A percentile compares a stretch with the other conserved stretches of the same genome.
Evolutionary conservation across 1,140 invertebrate species (phyloP).

Genomic region (Anoplophora glabripennis): DNA sequence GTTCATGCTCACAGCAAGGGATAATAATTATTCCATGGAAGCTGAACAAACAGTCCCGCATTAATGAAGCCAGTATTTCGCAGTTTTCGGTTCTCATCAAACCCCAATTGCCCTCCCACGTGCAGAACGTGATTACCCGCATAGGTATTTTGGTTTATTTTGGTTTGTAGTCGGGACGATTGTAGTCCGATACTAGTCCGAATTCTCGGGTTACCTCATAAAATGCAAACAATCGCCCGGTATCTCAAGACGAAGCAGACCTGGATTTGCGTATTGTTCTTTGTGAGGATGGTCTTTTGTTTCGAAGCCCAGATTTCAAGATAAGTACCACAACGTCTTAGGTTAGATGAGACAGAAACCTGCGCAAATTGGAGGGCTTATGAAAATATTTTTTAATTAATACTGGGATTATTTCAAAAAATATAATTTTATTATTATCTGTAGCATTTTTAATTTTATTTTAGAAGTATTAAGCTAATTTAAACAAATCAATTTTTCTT

Average conservation of each 20-base stretch:
- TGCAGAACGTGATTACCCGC: conserved; percentile 8
- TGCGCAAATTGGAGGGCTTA: no score
- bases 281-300: background rate
- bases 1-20: background rate
- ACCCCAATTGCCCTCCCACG: conserved; percentile 18
- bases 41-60: conserved; percentile 17
- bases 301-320: background rate
- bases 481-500: no score
- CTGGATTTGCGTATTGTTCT: conserved; percentile 18
- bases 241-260: conserved; percentile 15
- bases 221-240: conserved; percentile 20
- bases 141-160: conserved; percentile 23
- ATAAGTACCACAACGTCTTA: background rate
- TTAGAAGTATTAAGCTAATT: no score
- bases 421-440: no score
- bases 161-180: conserved; percentile 19
- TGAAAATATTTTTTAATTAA: no score
- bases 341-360: no score
- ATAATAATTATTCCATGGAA: conserved; percentile 13
- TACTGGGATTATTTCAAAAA: no score
- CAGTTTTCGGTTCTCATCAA: conserved; percentile 11
- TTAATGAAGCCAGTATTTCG: conserved; percentile 11
- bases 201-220: conserved; percentile 25
- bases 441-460: no score
- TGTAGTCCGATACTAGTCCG: conserved; percentile 26